Conservation (phyloP, 2,888 invertebrate species). For the Scaeva pyrastri region DNA sequence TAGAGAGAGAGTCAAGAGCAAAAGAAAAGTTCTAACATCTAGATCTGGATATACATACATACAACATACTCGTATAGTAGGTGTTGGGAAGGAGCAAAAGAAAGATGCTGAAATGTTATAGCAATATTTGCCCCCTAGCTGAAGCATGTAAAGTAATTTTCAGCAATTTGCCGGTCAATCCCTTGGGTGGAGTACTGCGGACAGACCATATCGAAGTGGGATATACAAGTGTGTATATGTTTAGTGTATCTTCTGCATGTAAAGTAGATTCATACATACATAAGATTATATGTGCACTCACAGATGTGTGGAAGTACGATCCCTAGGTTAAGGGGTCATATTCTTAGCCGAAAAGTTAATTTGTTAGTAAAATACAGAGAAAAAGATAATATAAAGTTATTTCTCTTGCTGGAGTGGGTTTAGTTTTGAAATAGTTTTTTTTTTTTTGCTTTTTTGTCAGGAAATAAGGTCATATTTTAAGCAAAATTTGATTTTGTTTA, state of each 20-base stretch:
- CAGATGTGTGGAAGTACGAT: conserved; percentile 59
- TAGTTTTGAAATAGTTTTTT: background rate
- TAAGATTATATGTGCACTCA: conserved; percentile 6
- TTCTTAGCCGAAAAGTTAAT: conserved; percentile 72
- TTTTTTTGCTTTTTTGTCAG: background rate
- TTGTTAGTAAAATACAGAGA: conserved; percentile 46
- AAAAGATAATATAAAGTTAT: background rate
- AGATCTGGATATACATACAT: background rate
- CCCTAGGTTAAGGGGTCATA: conserved; percentile 74
- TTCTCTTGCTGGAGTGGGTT: conserved; percentile 43
- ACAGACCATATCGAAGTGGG: conserved; percentile 40
- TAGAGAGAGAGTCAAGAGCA: background rate
- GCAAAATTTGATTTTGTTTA: too few relatives aligned
- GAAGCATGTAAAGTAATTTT: conserved; percentile 74
- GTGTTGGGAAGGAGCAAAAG: background rate
- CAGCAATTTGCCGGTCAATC: conserved; percentile 76
- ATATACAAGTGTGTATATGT: background rate
- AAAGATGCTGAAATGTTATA: background rate
- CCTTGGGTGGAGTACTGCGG: conserved; percentile 62
- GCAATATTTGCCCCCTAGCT: conserved; percentile 31
- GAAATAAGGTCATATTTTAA: conserved; percentile 68
- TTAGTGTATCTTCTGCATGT: background rate
- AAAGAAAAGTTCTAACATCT: conserved; percentile 9
- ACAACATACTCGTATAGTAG: too few relatives aligned
- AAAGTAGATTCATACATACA: background rate